phyloP scores from a whole-genome alignment of 2,113 vertebrate species.

The Cercopithecus mona region DNA sequence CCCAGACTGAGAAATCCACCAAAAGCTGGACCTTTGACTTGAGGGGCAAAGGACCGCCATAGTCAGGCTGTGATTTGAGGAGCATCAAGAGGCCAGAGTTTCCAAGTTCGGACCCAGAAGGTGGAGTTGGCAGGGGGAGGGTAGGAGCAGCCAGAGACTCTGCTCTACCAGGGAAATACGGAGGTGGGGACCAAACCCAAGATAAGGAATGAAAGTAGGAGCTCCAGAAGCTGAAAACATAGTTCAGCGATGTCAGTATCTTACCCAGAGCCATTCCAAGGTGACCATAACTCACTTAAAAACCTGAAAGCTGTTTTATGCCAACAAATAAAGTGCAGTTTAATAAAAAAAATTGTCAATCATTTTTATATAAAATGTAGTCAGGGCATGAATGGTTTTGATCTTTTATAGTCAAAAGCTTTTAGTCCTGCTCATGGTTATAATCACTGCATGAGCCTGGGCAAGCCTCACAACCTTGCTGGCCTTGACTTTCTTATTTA shows the following conservation, averaged over 20 bases:
- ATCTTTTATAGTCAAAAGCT: slow-evolving; percentile 39
- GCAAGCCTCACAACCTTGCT: background rate
- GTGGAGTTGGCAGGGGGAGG: background rate
- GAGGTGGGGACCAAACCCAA: background rate
- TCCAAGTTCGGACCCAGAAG: background rate
- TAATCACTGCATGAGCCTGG: slow-evolving; percentile 3
- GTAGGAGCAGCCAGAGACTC: background rate
- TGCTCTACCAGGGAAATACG: background rate
- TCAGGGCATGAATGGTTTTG: slow-evolving; percentile 42
- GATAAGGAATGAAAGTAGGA: background rate
- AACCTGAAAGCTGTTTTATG: slow-evolving; percentile 17
- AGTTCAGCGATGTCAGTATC: background rate
- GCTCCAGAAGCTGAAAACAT: background rate
- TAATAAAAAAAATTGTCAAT: slow-evolving; percentile 42
- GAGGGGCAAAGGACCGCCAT: background rate
- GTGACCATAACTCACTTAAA: slow-evolving; percentile 2
- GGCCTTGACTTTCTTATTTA: slow-evolving; percentile 34
- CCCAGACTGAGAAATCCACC: background rate
- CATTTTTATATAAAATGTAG: slow-evolving; percentile 36
- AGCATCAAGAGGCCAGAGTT: background rate
- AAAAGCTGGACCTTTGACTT: background rate
- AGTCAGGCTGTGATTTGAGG: background rate
- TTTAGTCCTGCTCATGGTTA: background rate
- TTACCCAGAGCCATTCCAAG: background rate
- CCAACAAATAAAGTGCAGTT: slow-evolving; percentile 26